Evolutionary conservation across 2,797 vertebrate genomes (phyloP).

Genomic region (Spinus olivaceus): DNA sequence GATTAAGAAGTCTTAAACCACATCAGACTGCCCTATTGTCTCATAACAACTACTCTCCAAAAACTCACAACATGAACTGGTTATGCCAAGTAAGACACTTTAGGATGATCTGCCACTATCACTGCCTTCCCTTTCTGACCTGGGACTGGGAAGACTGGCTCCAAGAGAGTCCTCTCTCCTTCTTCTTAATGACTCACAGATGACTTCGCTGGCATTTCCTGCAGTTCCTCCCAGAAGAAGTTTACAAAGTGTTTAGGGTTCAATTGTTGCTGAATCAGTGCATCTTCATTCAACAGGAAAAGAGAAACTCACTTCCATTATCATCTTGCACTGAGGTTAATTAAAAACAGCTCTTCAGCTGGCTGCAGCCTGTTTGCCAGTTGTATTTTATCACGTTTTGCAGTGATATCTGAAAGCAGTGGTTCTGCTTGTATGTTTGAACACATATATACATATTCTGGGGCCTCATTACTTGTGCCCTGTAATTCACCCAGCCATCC

Average conservation of each 20-base stretch:
- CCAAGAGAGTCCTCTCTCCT: not conserved
- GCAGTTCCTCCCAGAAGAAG: conserved; percentile 15
- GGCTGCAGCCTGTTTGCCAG: not conserved
- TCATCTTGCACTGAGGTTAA: conserved; percentile 46
- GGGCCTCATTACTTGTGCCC: not conserved
- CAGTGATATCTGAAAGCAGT: conserved; percentile 24
- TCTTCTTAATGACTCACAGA: conserved; percentile 58
- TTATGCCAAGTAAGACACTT: not conserved
- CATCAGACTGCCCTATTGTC: conserved; percentile 7
- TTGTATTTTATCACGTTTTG: not conserved
- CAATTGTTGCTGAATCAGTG: conserved; percentile 72
- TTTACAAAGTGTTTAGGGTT: conserved; percentile 55
- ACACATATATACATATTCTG: not conserved
- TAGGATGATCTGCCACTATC: not conserved
- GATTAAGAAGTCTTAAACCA: conserved; percentile 16
- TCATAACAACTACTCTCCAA: not conserved
- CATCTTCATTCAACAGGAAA: conserved; percentile 63
- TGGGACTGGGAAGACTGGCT: not conserved
- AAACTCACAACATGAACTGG: not conserved
- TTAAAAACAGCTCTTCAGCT: conserved; percentile 67
- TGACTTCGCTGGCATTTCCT: conserved; percentile 54
- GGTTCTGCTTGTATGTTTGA: not conserved
- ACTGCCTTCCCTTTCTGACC: not conserved
- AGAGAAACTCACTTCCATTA: conserved; percentile 47
- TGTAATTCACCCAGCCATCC: not conserved